These are phyloP conservation scores for Himalopsyche tibetana DNA, from an alignment of 2,888 invertebrate genomes.

Conservation along the genomic window DNA sequence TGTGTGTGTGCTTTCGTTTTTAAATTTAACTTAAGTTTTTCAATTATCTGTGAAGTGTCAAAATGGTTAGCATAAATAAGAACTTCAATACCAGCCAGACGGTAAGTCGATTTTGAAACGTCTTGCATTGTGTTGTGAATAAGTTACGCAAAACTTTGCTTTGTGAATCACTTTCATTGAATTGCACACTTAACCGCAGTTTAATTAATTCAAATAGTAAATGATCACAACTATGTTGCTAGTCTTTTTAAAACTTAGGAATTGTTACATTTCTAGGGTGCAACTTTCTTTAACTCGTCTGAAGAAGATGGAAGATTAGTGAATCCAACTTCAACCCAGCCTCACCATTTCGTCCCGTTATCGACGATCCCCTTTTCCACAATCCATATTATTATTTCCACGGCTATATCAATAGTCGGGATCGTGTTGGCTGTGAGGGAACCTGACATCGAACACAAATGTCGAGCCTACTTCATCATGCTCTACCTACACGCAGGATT, in stretches of 20 bases:
- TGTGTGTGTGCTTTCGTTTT: conserved; percentile 16
- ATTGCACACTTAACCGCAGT: not conserved
- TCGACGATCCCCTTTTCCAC: conserved; percentile 60
- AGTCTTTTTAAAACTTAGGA: not conserved
- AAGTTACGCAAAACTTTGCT: conserved; percentile 4
- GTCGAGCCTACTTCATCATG: conserved; percentile 78
- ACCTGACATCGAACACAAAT: conserved; percentile 72
- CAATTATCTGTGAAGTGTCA: conserved; percentile 45
- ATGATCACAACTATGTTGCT: not conserved
- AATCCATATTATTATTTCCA: conserved; percentile 59
- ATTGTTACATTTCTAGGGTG: conserved; percentile 60
- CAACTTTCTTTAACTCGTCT: conserved; percentile 64
- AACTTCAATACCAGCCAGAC: conserved; percentile 62
- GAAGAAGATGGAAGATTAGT: conserved; percentile 65
- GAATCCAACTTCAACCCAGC: conserved; percentile 58
- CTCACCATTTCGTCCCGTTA: conserved; percentile 63
- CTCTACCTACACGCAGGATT: conserved; percentile 77
- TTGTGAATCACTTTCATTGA: conserved; percentile 19
- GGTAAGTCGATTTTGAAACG: conserved; percentile 53
- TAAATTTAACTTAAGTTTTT: not conserved
- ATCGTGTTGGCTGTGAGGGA: conserved; percentile 68
- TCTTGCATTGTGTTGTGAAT: conserved; percentile 4
- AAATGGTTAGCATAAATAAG: conserved; percentile 64
- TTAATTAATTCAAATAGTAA: not conserved
- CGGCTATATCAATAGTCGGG: conserved; percentile 62